Conservation (phyloP, 2,888 invertebrate species). For the Heliconius ismenius region DNA sequence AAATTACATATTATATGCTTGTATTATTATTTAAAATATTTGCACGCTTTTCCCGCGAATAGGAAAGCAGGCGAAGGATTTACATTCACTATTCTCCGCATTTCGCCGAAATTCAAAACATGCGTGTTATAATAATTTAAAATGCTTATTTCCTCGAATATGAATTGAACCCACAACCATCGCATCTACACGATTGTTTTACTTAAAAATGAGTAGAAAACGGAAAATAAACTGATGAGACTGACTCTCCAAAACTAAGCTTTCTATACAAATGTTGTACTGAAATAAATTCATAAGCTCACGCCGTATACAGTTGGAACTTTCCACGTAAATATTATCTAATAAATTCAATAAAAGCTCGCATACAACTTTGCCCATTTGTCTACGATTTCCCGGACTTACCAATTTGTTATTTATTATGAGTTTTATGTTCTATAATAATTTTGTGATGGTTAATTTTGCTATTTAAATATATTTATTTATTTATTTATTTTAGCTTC, state of each 20-base stretch:
- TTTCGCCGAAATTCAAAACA: too few species aligned
- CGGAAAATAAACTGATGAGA: not conserved
- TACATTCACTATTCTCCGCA: too few species aligned
- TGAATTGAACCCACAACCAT: not conserved
- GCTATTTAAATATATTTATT: not conserved
- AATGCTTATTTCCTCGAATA: not conserved
- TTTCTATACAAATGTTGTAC: not conserved
- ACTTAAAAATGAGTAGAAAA: too few species aligned
- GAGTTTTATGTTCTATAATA: constrained; percentile 6
- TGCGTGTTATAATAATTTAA: too few species aligned
- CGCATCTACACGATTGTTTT: not conserved
- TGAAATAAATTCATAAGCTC: constrained; percentile 17
- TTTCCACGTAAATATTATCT: constrained; percentile 25
- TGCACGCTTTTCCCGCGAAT: too few species aligned
- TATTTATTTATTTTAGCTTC: not conserved
- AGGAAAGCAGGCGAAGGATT: too few species aligned
- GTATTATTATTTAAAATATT: too few species aligned
- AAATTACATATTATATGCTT: too few species aligned
- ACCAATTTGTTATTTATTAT: constrained; percentile 26
- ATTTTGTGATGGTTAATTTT: not conserved
- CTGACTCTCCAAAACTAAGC: not conserved
- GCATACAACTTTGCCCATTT: constrained; percentile 37
- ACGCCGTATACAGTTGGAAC: constrained; percentile 20
- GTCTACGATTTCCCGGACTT: constrained; percentile 29
- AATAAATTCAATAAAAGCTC: constrained; percentile 36